These are phyloP conservation scores for Chiloscyllium punctatum DNA, from an alignment of 2,797 vertebrate species.

Conservation along the genomic window DNA sequence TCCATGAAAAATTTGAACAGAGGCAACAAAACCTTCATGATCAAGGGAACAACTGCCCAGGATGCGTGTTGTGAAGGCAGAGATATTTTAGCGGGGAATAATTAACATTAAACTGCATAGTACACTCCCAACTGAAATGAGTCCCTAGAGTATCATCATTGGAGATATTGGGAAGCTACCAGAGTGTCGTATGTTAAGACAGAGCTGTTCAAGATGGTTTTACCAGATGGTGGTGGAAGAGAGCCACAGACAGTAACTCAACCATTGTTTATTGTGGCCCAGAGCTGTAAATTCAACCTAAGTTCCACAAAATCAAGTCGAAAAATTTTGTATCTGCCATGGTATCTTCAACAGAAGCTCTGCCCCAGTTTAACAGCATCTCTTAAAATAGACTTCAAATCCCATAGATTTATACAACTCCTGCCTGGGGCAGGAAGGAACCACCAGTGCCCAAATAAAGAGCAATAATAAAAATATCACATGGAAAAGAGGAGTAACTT, in stretches of 20 bases:
- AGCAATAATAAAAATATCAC: neutral
- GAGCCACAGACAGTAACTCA: neutral
- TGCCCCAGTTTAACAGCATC: neutral
- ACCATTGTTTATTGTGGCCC: neutral
- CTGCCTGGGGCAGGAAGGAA: neutral
- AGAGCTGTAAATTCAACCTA: neutral
- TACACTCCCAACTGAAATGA: neutral
- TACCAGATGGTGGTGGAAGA: too few species aligned
- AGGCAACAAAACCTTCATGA: neutral
- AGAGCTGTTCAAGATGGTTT: neutral
- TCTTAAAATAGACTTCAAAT: neutral
- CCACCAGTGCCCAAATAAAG: neutral
- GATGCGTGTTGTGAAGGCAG: neutral
- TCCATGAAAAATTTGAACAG: neutral
- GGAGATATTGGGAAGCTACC: neutral
- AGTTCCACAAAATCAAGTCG: neutral
- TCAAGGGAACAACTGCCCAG: neutral
- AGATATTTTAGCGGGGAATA: neutral
- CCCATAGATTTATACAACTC: neutral
- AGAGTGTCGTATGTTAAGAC: too few species aligned
- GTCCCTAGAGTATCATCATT: too few species aligned
- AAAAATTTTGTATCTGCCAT: neutral
- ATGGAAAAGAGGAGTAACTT: neutral
- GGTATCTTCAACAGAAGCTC: neutral
- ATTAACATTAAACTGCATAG: neutral